Percentiles rank a stretch among this genome's conserved stretches.
phyloP scores from a whole-genome alignment of 2,888 invertebrate species.

The Deladenus siricidicola region DNA sequence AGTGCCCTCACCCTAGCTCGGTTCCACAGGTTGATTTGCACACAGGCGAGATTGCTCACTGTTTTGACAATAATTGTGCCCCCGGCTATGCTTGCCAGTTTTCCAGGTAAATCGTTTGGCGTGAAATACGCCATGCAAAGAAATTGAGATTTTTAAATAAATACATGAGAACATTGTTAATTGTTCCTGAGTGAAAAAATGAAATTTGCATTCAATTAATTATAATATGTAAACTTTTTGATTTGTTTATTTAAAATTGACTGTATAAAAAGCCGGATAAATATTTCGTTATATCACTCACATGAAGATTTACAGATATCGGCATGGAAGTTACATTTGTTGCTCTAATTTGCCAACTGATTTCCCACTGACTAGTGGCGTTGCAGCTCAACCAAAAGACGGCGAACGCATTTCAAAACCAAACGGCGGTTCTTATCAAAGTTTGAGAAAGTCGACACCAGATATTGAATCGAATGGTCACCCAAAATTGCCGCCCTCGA shows the following conservation, averaged over 20 bases:
- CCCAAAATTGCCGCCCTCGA: neutral
- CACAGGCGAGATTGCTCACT: slow-evolving; percentile 15
- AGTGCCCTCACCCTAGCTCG: slow-evolving; percentile 17
- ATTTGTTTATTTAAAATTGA: too few species aligned
- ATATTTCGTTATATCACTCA: too few species aligned
- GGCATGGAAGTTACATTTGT: slow-evolving; percentile 6
- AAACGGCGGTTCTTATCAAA: neutral
- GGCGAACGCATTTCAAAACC: neutral
- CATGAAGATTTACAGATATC: neutral
- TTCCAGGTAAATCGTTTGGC: neutral
- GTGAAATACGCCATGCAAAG: too few species aligned
- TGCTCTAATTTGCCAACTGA: slow-evolving; percentile 4
- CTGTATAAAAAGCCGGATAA: too few species aligned
- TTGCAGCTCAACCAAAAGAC: neutral
- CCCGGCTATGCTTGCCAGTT: neutral
- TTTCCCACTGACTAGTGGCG: neutral
- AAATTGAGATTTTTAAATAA: too few species aligned
- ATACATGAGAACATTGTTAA: too few species aligned
- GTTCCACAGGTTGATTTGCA: slow-evolving; percentile 14
- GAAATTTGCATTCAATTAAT: too few species aligned
- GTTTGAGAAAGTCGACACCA: too few species aligned
- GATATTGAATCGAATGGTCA: neutral
- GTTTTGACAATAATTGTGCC: neutral
- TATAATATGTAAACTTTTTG: too few species aligned
- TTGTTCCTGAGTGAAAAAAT: too few species aligned